Base-by-base conservation (phyloP, 2,888 invertebrate species). In the Tipula confusa region DNA sequence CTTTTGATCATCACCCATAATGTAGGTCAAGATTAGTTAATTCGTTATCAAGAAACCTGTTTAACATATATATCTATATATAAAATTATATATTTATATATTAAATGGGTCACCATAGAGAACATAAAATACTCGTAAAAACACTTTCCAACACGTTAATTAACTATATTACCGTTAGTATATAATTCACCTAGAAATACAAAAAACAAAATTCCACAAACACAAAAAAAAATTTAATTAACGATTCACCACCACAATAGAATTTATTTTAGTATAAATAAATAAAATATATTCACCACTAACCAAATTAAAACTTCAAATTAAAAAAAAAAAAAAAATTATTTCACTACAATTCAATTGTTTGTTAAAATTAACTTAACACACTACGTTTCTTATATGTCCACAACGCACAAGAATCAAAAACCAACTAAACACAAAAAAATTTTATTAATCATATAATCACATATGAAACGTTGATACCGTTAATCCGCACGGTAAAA, bases 391-490 rank as follows among this genome's bases (percentile, higher is more conserved):
- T 64, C 24, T 24, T 64, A 64, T 33, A 11, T 64, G 64, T 24
- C 64, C 64, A 64, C 43, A 43, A n/a, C 3, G 64, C 24, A 64
- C 64, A 64, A 64, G 64, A 64, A 64, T 9, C 64, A 64, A 64
- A 64, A 64, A 24, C 64, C 2, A 24, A 64, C 64, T 64, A 64
- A 64, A n/a, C n/a, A n/a, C n/a, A n/a, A 64, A 64, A 24, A 9
- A 24, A 3, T 24, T 64, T 64, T 64, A 24, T 64, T 64, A 64
- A 64, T 64, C 64, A 64, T 64, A 33, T 33, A 7, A 64, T 64
- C 64, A 64, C 64, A 64, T 64, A 64, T 64, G 64, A 64, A 64
- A 64, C 64, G 64, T 64, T 64, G 64, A 64, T 64, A 64, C 64
- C 64, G 64, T 64, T 64, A 64, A 64, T 64, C 64, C 64, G n/a